Percentiles rank a stretch among this genome's conserved stretches.
These are phyloP conservation scores for Neofelis nebulosa DNA, from an alignment of 2,113 vertebrate species.

Conservation along the genomic window DNA sequence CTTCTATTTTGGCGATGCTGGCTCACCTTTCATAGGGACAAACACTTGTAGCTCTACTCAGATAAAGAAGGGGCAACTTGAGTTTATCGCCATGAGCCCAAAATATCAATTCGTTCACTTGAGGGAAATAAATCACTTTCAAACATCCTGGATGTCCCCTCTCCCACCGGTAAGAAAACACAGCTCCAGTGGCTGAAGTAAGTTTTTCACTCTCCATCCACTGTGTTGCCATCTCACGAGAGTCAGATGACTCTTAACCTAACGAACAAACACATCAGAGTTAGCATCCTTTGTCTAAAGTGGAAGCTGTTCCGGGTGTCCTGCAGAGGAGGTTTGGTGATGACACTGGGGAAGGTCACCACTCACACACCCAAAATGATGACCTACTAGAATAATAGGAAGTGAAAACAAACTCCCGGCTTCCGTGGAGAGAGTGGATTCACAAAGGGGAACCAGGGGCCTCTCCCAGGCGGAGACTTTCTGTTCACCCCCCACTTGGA, in stretches of 20 bases:
- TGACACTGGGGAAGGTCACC: not conserved
- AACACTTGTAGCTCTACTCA: not conserved
- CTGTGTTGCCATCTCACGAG: not conserved
- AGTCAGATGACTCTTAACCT: not conserved
- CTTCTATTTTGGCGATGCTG: not conserved
- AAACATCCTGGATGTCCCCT: not conserved
- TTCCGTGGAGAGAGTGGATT: not conserved
- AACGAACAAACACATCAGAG: not conserved
- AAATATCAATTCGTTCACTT: not conserved
- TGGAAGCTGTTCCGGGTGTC: not conserved
- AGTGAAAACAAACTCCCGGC: not conserved
- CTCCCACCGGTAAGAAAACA: not conserved
- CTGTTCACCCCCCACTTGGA: not conserved
- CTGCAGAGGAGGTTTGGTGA: not conserved
- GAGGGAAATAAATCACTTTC: not conserved
- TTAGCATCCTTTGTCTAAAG: not conserved
- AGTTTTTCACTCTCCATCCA: not conserved
- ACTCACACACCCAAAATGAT: not conserved
- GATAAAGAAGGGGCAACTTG: not conserved
- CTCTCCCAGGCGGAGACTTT: not conserved
- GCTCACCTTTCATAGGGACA: not conserved
- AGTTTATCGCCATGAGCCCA: not conserved
- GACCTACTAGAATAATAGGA: constrained; percentile 4
- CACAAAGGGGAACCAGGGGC: not conserved
- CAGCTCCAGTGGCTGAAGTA: not conserved